Evolutionary conservation across 2,888 invertebrate genomes (phyloP).

Genomic region (Ophioninae sp.): DNA sequence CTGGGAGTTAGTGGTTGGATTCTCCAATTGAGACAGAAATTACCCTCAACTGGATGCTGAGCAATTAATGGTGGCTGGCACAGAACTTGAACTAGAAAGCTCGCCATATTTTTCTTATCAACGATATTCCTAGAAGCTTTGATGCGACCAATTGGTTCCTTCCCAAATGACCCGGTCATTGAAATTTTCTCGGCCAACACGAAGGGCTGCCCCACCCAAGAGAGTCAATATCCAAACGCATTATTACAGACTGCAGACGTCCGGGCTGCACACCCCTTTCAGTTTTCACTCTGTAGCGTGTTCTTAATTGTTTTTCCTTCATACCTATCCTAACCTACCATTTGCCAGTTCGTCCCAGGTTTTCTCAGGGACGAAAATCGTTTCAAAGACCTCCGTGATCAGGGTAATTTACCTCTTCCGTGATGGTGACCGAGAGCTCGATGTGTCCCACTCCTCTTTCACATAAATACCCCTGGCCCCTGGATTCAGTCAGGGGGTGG

Average conservation of each 20-base stretch:
- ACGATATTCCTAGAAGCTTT: not conserved
- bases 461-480: too few relatives aligned
- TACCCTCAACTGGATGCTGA: too few relatives aligned
- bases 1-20: not conserved
- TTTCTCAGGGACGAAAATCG: not conserved
- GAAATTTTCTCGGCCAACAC: constrained; percentile 9
- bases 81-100: not conserved
- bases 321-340: not conserved
- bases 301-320: constrained; percentile 25
- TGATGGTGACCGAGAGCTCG: too few relatives aligned
- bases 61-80: too few relatives aligned
- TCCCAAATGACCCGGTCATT: not conserved
- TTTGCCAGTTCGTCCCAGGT: not conserved
- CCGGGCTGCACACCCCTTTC: constrained; percentile 43
- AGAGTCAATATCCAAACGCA: constrained; percentile 21
- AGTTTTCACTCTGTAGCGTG: constrained; percentile 50
- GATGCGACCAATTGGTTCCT: not conserved
- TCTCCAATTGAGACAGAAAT: too few relatives aligned
- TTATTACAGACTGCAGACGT: constrained; percentile 9
- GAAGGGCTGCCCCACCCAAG: not conserved
- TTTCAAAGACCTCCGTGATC: not conserved
- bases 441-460: too few relatives aligned
- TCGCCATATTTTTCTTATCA: not conserved
- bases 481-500: constrained; percentile 20
- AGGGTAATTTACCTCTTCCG: not conserved